A percentile compares a stretch with the other conserved stretches of the same genome.
phyloP scores from a whole-genome alignment of 1,140 invertebrate species.

The Drosophila kikkawai region DNA sequence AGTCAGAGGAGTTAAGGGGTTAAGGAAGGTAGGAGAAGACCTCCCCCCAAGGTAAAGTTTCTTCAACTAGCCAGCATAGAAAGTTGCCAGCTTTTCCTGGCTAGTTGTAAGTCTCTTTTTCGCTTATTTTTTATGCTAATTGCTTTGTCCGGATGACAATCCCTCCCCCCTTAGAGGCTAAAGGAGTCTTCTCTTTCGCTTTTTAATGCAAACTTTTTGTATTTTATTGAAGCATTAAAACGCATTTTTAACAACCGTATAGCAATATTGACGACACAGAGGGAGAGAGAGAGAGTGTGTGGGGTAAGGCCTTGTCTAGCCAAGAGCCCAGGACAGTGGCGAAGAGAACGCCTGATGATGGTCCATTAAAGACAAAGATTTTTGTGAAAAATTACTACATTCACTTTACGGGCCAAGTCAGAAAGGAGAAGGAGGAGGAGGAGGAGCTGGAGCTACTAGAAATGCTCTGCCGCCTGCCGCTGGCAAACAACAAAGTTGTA shows the following conservation, averaged over 20 bases:
- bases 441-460: slow-evolving; percentile 52
- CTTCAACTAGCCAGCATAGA: neutral
- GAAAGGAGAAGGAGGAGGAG: no score
- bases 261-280: slow-evolving; percentile 69
- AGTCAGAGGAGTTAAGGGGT: neutral
- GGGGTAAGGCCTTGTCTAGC: slow-evolving; percentile 33
- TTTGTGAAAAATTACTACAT: slow-evolving; percentile 80
- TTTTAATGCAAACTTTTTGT: slow-evolving; percentile 81
- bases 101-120: neutral
- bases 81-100: neutral
- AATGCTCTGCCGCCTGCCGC: slow-evolving; percentile 70
- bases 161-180: neutral
- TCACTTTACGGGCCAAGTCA: slow-evolving; percentile 53
- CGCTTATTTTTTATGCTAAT: slow-evolving; percentile 75
- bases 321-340: slow-evolving; percentile 29
- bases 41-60: neutral
- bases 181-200: neutral
- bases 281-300: neutral
- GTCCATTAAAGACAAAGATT: slow-evolving; percentile 85
- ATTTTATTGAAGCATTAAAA: slow-evolving; percentile 85
- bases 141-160: slow-evolving; percentile 57
- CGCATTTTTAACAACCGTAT: slow-evolving; percentile 83
- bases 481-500: slow-evolving; percentile 84
- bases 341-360: slow-evolving; percentile 72
- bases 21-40: neutral